Conservation (phyloP, 64 coral and sea anemone genomes). For the Stylophora pistillata region DNA sequence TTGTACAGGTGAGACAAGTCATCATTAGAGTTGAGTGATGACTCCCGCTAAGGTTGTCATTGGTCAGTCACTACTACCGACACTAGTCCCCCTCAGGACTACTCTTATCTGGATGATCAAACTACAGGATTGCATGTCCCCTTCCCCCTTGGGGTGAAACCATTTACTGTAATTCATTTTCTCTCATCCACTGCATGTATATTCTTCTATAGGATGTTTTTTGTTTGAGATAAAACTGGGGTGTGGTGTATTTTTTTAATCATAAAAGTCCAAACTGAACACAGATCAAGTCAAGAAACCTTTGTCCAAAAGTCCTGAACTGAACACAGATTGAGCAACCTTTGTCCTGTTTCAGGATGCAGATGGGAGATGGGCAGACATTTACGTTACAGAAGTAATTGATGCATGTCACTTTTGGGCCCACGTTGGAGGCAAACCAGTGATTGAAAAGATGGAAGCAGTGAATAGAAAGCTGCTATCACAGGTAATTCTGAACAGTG, state of each 20-base stretch:
- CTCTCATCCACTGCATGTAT: too few relatives aligned
- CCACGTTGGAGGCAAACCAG: constrained; percentile 82
- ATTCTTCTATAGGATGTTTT: too few relatives aligned
- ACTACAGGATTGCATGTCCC: too few relatives aligned
- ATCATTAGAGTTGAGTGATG: too few relatives aligned
- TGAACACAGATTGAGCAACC: not conserved
- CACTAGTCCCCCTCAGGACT: too few relatives aligned
- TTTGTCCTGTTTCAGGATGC: constrained; percentile 32
- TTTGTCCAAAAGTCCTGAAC: not conserved
- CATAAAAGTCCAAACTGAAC: not conserved
- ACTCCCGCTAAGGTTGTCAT: too few relatives aligned
- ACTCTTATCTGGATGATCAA: too few relatives aligned
- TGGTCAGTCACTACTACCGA: too few relatives aligned
- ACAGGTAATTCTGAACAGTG: constrained; percentile 40
- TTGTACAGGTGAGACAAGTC: not conserved
- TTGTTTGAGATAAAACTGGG: too few relatives aligned
- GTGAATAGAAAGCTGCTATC: constrained; percentile 42
- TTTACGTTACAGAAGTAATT: constrained; percentile 75
- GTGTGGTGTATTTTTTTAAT: too few relatives aligned
- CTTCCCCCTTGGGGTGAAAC: too few relatives aligned
- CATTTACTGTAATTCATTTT: too few relatives aligned
- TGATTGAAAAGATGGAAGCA: constrained; percentile 37
- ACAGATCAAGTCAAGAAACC: not conserved
- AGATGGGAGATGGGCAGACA: constrained; percentile 71
- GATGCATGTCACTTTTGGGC: constrained; percentile 98